Evolutionary conservation across 2,113 vertebrate species (phyloP).

Genomic region (Atrichornis clamosus): DNA sequence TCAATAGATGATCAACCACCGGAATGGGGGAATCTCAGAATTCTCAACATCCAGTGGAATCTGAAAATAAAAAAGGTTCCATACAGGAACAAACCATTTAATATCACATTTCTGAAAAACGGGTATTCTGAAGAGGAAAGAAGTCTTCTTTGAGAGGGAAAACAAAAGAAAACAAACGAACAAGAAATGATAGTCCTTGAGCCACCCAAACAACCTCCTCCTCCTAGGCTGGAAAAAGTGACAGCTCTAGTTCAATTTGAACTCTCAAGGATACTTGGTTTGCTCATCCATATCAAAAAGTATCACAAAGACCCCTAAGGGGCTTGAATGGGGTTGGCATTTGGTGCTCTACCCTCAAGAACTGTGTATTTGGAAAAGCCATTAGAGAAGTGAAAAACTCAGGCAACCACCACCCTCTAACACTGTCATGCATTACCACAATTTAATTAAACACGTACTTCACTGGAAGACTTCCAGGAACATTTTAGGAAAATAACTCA

Average conservation of each 20-base stretch:
- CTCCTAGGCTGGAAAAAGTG: not conserved
- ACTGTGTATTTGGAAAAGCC: rapidly evolving
- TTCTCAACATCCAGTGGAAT: not conserved
- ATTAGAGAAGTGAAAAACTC: not conserved
- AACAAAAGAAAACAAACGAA: rapidly evolving
- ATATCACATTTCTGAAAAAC: not conserved
- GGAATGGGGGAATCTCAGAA: not conserved
- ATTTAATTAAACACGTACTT: not conserved
- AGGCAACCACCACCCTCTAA: not conserved
- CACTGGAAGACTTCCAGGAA: not conserved
- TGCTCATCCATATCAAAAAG: not conserved
- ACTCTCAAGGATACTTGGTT: not conserved
- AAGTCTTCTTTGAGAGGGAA: not conserved
- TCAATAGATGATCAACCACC: not conserved
- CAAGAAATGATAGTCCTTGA: not conserved
- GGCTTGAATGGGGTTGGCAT: not conserved
- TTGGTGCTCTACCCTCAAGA: not conserved
- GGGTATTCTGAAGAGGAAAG: not conserved
- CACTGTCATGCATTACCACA: not conserved
- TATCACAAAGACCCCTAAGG: not conserved
- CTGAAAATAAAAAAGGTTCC: not conserved
- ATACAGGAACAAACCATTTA: not conserved
- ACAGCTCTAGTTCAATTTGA: not conserved
- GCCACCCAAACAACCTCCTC: not conserved
- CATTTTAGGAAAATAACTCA: not conserved